These are phyloP conservation scores for Temnothorax nylanderi DNA, from an alignment of 1,140 invertebrate genomes.

Conservation along the genomic window DNA sequence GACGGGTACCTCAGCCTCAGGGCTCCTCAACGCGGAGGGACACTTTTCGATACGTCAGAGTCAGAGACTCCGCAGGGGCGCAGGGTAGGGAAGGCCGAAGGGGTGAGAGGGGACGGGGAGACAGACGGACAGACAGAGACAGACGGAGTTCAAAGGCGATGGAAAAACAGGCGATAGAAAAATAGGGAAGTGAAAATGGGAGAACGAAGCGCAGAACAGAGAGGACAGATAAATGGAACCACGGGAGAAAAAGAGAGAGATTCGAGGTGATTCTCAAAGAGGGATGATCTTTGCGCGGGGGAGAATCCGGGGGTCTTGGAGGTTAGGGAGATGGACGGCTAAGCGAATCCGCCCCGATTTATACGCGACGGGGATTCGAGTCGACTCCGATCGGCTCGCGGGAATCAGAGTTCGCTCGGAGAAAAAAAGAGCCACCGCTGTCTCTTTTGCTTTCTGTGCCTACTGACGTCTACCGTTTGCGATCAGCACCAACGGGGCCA, in stretches of 20 bases:
- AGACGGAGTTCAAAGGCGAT: background rate
- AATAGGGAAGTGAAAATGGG: constrained; percentile 9
- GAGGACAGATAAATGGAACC: constrained; percentile 24
- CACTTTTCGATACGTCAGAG: constrained; percentile 36
- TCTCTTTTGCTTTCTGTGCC: constrained; percentile 32
- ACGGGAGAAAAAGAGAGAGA: constrained; percentile 4
- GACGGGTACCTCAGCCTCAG: too few relatives aligned
- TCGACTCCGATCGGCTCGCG: background rate
- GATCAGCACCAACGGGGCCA: constrained; percentile 30
- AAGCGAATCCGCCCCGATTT: background rate
- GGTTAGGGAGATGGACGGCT: constrained; percentile 27
- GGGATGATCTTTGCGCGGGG: background rate
- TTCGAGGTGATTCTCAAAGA: background rate
- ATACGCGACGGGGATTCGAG: background rate
- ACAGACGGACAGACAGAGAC: background rate
- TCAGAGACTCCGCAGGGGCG: background rate
- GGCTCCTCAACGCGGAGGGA: background rate
- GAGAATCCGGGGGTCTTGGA: background rate
- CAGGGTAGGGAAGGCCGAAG: background rate
- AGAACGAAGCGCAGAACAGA: background rate
- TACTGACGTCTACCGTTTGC: constrained; percentile 66
- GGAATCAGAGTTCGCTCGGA: background rate
- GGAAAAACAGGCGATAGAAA: constrained; percentile 14
- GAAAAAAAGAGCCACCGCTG: background rate
- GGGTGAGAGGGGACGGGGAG: background rate